phyloP scores from a whole-genome alignment of 2,888 invertebrate species.

The Ephialtes manifestator region DNA sequence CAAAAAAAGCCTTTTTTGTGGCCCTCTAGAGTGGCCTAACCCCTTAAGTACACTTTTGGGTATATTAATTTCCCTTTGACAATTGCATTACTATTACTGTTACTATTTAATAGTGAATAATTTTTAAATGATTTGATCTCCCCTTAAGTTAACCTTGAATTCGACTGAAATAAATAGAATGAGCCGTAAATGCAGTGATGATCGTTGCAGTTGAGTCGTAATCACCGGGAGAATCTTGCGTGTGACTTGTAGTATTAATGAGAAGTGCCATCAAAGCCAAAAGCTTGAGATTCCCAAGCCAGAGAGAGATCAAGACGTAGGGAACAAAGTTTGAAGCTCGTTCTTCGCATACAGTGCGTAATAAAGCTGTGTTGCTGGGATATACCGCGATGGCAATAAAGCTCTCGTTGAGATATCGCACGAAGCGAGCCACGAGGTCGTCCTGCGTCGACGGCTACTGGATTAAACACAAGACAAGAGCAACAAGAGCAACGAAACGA shows the following conservation, averaged over 20 bases:
- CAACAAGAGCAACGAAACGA: conserved; percentile 69
- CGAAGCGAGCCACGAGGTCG: conserved; percentile 36
- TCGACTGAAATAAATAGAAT: conserved; percentile 11
- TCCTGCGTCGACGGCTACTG: conserved; percentile 41
- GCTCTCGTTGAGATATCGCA: conserved; percentile 57
- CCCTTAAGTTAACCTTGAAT: neutral
- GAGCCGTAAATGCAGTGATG: neutral
- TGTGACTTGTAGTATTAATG: conserved; percentile 57
- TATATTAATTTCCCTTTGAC: no score
- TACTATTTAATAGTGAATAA: no score
- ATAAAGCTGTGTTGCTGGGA: conserved; percentile 40
- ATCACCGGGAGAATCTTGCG: conserved; percentile 2
- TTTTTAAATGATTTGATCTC: no score
- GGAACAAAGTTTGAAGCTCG: conserved; percentile 57
- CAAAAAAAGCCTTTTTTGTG: no score
- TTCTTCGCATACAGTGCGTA: conserved; percentile 39
- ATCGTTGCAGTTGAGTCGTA: neutral
- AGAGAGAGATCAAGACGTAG: conserved; percentile 44
- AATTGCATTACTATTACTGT: no score
- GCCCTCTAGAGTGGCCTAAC: no score
- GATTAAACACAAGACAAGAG: conserved; percentile 50
- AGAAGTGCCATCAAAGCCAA: conserved; percentile 55
- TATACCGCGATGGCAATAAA: conserved; percentile 41
- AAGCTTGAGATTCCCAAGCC: neutral
- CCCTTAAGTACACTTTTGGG: no score